Evolutionary conservation across 2,888 invertebrate species (phyloP), one percentile per base, ranked within the genome.

Genomic region (Pseudeuparius sepicola): DNA sequence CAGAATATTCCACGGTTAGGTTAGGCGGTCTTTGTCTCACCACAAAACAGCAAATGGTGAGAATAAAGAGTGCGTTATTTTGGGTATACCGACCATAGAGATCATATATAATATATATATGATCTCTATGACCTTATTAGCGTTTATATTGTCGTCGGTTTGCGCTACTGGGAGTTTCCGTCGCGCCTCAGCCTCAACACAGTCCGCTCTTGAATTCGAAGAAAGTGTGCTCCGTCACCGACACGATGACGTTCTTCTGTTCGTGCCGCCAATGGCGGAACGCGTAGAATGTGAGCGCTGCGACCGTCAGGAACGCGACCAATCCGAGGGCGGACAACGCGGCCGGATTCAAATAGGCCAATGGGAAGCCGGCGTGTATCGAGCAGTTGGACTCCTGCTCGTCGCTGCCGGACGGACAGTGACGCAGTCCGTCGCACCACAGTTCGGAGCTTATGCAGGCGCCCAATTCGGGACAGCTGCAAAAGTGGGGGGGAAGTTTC

Each of bases 351-450:
- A 58, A 48, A 29, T 57, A 78, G 6, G 77, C 69, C 24, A 77
- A 65, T 3, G 80, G 77, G 29, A 80, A 64, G 10, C 75, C 74
- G 49, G 76, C 72, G 37, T 74, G 73, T 44, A 78, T 75, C 14
- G 79, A 75, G 56, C 83, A 83, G 52, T 82, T 82, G 2, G 73
- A 68, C 50, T 82, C 81, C 44, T 79, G 78, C 62, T 85, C 84
- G 55, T 85, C 86, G 58, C 74, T 82, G 2, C 85, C 84, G 3
- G 83, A 81, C 9, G 84, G 85, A 54, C 86, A 86, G 53, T 86
- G 83, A 2, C 72, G 65, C 24, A 76, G 70, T 1, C 84, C 83
- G 55, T 86, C 85, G 58, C 85, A 86, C 84, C 85, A 84, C 3
- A 86, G 57, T 2, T 77, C 72, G 2, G 79, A 70, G 42, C 78